Base-by-base conservation (phyloP, 1,140 invertebrate genomes). In the Eurosta solidaginis region DNA sequence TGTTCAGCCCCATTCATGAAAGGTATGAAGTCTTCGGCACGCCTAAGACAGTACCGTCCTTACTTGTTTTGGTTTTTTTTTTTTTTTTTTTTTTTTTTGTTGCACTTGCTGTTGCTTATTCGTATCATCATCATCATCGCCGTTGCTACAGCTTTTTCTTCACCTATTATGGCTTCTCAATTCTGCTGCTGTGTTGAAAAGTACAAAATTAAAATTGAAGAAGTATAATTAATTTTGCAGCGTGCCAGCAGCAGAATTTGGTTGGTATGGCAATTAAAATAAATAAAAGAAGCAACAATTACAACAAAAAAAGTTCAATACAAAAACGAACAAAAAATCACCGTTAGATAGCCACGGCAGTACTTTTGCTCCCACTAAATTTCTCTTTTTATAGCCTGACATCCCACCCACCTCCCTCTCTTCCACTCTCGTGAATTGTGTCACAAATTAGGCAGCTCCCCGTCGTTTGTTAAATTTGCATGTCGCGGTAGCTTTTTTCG, bases 191-290 rank as follows among this genome's bases (percentile, higher is more conserved):
- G 59, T 40, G 59, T 68, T 7, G 59, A 68, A 33, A 68, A 68
- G 59, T 40, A 40, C 59, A 40, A 68, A 68, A 68, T 68, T 68
- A 68, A 68, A 68, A 68, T 68, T 68, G 59, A 68, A 68, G 33
- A 68, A 68, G 59, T 68, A 40, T 68, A 68, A 68, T 68, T 68
- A 68, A 68, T 68, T 68, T 68, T 40, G 33, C 59, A 68, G 59
- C 59, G 6, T 68, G 59, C 40, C 59, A 68, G 59, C 59, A 68
- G 59, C 59, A 68, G 59, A 27, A 20, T 5, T 36, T 9, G 29
- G 59, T 68, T 20, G 59, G 33, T 59, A 29, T 59, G 54, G 27
- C 5, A 59, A n/a, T n/a, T n/a, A 59, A 59, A 20, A 20, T 12
- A 0, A 17, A 59, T n/a, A n/a, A 33, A 59, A 33, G 17, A 59